Conservation (phyloP, 35 echinoderm and acorn worm species). For the Ptychodera flava region DNA sequence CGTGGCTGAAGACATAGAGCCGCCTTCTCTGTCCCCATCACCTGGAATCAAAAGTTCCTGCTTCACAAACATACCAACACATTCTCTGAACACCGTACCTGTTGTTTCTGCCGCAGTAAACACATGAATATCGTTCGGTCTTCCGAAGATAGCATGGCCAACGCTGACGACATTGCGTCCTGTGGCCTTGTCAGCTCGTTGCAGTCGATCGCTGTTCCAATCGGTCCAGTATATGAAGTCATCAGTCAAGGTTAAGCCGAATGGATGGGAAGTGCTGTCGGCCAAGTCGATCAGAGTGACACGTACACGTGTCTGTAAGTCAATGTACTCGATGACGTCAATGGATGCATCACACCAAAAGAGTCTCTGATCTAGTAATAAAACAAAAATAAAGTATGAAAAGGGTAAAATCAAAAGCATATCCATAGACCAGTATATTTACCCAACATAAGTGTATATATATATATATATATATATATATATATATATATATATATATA, state of each 20-base stretch:
- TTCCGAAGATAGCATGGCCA: not conserved
- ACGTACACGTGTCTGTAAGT: constrained; percentile 39
- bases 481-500: too few relatives aligned
- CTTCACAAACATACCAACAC: too few relatives aligned
- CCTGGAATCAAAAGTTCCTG: too few relatives aligned
- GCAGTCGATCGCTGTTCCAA: constrained; percentile 28
- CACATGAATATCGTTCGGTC: constrained; percentile 31
- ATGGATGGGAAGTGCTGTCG: constrained; percentile 27
- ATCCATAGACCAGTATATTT: too few relatives aligned
- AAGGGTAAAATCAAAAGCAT: too few relatives aligned
- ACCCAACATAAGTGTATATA: too few relatives aligned
- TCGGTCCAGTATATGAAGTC: constrained; percentile 86
- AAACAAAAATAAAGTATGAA: too few relatives aligned
- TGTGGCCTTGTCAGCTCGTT: constrained; percentile 32
- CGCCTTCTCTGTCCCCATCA: too few relatives aligned
- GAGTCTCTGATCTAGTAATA: constrained; percentile 32
- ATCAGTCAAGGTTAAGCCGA: constrained; percentile 37
- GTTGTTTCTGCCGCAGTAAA: too few relatives aligned
- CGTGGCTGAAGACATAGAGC: too few relatives aligned
- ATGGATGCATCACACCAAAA: constrained; percentile 51
- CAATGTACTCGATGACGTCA: constrained; percentile 26
- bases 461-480: too few relatives aligned
- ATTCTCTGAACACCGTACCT: too few relatives aligned
- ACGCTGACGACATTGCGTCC: constrained; percentile 20
- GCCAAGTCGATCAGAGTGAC: constrained; percentile 21